Evolutionary conservation across 2,888 invertebrate genomes (phyloP).

Genomic region (Pheosia gnoma): DNA sequence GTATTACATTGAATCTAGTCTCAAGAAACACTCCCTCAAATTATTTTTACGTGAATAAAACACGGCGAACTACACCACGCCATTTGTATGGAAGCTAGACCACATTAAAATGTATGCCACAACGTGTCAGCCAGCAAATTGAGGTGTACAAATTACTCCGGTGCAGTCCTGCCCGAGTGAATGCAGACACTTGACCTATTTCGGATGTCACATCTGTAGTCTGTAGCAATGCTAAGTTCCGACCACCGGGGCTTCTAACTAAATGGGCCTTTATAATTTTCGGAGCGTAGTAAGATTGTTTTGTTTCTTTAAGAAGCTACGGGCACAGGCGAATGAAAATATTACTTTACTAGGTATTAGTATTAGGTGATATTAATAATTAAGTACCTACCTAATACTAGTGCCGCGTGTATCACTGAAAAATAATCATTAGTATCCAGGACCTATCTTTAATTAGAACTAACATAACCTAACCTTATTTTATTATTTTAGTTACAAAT

Average conservation of each 20-base stretch:
- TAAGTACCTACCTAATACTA: too few relatives aligned
- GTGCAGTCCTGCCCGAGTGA: constrained; percentile 41
- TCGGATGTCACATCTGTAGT: constrained; percentile 54
- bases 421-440: too few relatives aligned
- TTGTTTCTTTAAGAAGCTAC: neutral
- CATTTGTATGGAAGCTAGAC: constrained; percentile 19
- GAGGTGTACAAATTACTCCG: constrained; percentile 57
- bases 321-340: too few relatives aligned
- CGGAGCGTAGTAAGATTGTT: neutral
- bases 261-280: constrained; percentile 13
- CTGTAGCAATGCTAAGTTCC: constrained; percentile 37
- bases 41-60: neutral
- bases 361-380: too few relatives aligned
- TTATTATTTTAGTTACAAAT: too few relatives aligned
- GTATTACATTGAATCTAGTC: too few relatives aligned
- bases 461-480: too few relatives aligned
- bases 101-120: constrained; percentile 38
- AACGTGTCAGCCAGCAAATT: constrained; percentile 26
- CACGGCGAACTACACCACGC: neutral
- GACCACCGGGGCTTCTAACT: constrained; percentile 23
- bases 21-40: too few relatives aligned
- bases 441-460: too few relatives aligned
- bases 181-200: constrained; percentile 67
- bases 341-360: too few relatives aligned
- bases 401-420: too few relatives aligned